These are phyloP conservation scores for Mycteria americana DNA, from an alignment of 2,797 vertebrate species.

Conservation along the genomic window DNA sequence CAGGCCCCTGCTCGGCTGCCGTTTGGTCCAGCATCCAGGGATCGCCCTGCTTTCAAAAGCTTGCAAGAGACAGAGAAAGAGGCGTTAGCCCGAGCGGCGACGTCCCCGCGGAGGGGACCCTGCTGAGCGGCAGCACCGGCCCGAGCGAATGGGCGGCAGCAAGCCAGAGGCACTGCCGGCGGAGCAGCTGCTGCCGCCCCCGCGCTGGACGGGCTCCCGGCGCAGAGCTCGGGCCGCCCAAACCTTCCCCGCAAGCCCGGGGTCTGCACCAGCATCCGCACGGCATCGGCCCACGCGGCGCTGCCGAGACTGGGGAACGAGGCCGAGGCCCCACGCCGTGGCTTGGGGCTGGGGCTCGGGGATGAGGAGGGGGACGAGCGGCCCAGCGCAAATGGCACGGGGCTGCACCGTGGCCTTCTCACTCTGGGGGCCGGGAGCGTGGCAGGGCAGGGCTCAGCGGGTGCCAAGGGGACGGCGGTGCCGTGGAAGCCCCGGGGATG, in stretches of 20 bases:
- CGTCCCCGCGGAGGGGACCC: not conserved
- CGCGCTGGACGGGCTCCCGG: not conserved
- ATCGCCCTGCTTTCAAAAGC: slow-evolving; percentile 72
- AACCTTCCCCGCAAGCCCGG: not conserved
- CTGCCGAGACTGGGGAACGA: not conserved
- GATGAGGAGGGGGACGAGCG: not conserved
- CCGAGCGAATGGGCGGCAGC: fast-evolving
- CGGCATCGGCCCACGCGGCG: fast-evolving
- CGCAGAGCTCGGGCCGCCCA: not conserved
- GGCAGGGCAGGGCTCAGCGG: not conserved
- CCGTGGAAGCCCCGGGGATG: fast-evolving
- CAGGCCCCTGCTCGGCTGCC: not conserved
- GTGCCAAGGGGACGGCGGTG: not conserved
- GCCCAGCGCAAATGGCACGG: fast-evolving
- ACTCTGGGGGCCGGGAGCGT: fast-evolving
- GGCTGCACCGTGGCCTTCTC: fast-evolving
- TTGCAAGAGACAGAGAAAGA: slow-evolving; percentile 34
- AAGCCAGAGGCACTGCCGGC: not conserved
- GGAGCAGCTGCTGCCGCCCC: slow-evolving; percentile 10
- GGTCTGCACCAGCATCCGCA: not conserved
- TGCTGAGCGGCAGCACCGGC: not conserved
- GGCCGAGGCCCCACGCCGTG: not conserved
- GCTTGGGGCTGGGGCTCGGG: not conserved
- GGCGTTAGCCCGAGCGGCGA: not conserved
- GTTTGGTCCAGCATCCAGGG: slow-evolving; percentile 67